Conservation (phyloP, 2,888 invertebrate species). For the Polydrusus cervinus region DNA sequence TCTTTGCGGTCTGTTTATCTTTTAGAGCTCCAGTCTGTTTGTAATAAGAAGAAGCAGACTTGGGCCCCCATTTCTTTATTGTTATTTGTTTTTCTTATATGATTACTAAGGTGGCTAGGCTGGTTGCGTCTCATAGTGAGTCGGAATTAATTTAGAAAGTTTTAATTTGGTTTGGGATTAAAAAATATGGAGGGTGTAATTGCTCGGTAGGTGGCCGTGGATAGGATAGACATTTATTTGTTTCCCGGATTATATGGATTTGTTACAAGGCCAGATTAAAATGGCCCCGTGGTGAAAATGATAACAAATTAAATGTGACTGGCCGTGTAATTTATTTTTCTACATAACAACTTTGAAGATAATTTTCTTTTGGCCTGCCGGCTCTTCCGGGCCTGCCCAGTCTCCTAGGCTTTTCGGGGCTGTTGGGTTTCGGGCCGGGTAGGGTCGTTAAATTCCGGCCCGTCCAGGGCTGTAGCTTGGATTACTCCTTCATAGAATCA, state of each 20-base stretch:
- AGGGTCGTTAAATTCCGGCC: too few species aligned
- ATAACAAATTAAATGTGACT: too few species aligned
- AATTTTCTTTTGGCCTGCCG: too few species aligned
- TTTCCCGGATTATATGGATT: not conserved
- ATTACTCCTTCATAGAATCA: too few species aligned
- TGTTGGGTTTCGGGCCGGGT: too few species aligned
- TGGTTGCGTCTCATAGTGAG: not conserved
- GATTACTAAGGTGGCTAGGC: slow-evolving; percentile 23
- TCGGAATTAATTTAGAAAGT: slow-evolving; percentile 1
- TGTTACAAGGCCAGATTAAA: not conserved
- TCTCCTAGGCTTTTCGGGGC: too few species aligned
- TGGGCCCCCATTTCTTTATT: slow-evolving; percentile 37
- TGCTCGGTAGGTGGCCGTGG: not conserved
- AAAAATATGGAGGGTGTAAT: not conserved
- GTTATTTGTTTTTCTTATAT: slow-evolving; percentile 53
- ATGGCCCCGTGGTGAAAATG: too few species aligned
- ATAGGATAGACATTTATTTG: not conserved
- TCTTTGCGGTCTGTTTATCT: slow-evolving; percentile 51
- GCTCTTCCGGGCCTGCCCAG: too few species aligned
- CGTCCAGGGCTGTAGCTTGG: too few species aligned
- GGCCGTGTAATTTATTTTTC: too few species aligned
- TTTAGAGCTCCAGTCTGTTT: slow-evolving; percentile 45
- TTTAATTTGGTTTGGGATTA: slow-evolving; percentile 25
- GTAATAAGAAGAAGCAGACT: slow-evolving; percentile 49
- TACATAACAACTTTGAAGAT: too few species aligned